Evolutionary conservation across 2,888 invertebrate species (phyloP).

Genomic region (Ophioninae sp.): DNA sequence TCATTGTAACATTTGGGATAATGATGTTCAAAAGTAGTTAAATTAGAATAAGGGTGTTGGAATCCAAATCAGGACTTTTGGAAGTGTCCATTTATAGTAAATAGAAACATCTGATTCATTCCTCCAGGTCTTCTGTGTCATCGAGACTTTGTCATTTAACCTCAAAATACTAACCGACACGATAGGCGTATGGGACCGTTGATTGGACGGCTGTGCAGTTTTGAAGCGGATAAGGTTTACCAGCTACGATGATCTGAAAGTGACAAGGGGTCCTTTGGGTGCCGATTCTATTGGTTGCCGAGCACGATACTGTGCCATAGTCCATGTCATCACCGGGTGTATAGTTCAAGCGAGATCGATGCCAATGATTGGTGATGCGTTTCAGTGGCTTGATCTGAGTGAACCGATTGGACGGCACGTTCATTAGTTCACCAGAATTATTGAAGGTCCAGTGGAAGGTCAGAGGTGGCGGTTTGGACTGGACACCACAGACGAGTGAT

Average conservation of each 20-base stretch:
- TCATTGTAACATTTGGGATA: slow-evolving; percentile 4
- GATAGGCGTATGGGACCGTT: slow-evolving; percentile 76
- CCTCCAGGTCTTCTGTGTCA: background rate
- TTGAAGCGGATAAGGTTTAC: slow-evolving; percentile 92
- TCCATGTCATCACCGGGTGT: slow-evolving; percentile 93
- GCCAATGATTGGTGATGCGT: slow-evolving; percentile 82
- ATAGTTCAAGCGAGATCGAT: slow-evolving; percentile 89
- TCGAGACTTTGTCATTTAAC: background rate
- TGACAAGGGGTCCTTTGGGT: slow-evolving; percentile 91
- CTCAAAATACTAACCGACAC: slow-evolving; percentile 72
- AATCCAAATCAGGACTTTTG: background rate
- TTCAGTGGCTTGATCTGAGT: slow-evolving; percentile 77
- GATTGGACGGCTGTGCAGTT: slow-evolving; percentile 89
- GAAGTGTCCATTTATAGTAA: background rate
- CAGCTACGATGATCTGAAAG: slow-evolving; percentile 93
- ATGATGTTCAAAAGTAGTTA: background rate
- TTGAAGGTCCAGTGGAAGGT: slow-evolving; percentile 96
- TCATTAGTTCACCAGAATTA: slow-evolving; percentile 92
- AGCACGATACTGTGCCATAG: slow-evolving; percentile 94
- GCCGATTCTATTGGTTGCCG: slow-evolving; percentile 91
- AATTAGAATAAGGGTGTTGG: background rate
- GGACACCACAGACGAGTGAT: slow-evolving; percentile 91
- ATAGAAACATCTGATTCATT: background rate
- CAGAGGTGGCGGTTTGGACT: slow-evolving; percentile 91
- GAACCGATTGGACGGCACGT: slow-evolving; percentile 86